Base-by-base conservation (phyloP, 2,113 vertebrate species). In the Pungitius pungitius region DNA sequence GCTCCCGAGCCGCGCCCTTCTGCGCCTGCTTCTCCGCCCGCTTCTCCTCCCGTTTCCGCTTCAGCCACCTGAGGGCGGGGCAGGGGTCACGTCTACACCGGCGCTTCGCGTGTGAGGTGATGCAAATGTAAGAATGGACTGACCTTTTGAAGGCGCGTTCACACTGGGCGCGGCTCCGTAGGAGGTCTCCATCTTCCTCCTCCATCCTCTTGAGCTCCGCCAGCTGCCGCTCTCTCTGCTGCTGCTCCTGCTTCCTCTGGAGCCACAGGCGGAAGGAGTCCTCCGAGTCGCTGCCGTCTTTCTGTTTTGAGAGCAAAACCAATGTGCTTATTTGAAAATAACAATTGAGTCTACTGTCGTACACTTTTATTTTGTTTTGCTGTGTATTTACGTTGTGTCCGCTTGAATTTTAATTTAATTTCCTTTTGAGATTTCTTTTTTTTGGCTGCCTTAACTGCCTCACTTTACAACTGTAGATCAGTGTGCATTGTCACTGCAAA, bases 101-200 rank as follows among this genome's bases (percentile, higher is more conserved):
- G 33, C 7, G 5, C 33, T 35, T 8, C 33, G 6, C 33, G 5
- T 1, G 33, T 35, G 5, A 35, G 33, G 6, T 35, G 33, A 35
- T n/a, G n/a, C 43, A 40, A 43, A 22, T 13, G 24, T 30, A 18
- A 15, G 37, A 2, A 39, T 18, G 20, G 11, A 91, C 96, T 94
- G 89, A 99, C 98, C 95, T 91, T 91, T 93, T 96, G 80, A 96
- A 99, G 67, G 97, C 98, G 76, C 82, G 94, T 68, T 98, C 96
- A 1, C 95, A 94, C 76, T 97, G 95, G 63, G 95, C 92, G 0
- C 93, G 89, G 69, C 92, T 95, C 72, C 88, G 94, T n/a, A 95
- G 80, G 59, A 94, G 93, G 64, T 90, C 90, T 49, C 92, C 66
- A 8, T 91, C 91, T 68, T 96, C 95, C 84, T 96, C 93, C 76